Percentiles rank a stretch among this genome's conserved stretches.
phyloP scores from a whole-genome alignment of 2,113 vertebrate genomes.

The Echinops telfairi region DNA sequence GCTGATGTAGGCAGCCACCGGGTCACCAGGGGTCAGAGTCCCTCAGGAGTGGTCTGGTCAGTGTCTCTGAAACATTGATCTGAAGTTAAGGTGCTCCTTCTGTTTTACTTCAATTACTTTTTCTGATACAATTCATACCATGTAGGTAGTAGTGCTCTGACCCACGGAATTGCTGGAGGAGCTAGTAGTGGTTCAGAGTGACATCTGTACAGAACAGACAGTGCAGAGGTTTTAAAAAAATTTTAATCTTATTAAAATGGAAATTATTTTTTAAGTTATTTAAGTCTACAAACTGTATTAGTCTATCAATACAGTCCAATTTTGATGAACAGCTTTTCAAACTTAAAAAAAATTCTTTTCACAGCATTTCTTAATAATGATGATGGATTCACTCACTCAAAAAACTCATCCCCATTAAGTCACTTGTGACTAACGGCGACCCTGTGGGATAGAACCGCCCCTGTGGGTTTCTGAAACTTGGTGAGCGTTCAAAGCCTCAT shows the following conservation, averaged over 20 bases:
- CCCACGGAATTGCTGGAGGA: neutral
- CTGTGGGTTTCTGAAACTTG: no score
- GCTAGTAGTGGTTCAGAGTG: neutral
- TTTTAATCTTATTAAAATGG: neutral
- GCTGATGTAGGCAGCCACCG: no score
- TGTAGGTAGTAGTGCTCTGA: neutral
- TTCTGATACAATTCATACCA: neutral
- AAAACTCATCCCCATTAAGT: no score
- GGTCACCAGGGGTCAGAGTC: no score
- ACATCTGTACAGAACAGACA: neutral
- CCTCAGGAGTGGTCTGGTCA: no score
- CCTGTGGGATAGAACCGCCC: no score
- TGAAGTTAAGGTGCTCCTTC: neutral
- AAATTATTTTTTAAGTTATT: constrained; percentile 26
- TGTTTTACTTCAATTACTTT: neutral
- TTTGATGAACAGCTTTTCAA: neutral
- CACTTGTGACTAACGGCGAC: no score
- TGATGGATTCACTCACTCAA: no score
- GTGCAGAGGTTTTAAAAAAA: neutral
- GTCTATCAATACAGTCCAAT: neutral
- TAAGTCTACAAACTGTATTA: neutral
- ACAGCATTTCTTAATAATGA: neutral
- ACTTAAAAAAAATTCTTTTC: neutral
- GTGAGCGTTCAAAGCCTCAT: no score
- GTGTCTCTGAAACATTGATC: no score